These are phyloP conservation scores for Mastomys natalensis DNA, from an alignment of 2,113 vertebrate species.

Conservation along the genomic window DNA sequence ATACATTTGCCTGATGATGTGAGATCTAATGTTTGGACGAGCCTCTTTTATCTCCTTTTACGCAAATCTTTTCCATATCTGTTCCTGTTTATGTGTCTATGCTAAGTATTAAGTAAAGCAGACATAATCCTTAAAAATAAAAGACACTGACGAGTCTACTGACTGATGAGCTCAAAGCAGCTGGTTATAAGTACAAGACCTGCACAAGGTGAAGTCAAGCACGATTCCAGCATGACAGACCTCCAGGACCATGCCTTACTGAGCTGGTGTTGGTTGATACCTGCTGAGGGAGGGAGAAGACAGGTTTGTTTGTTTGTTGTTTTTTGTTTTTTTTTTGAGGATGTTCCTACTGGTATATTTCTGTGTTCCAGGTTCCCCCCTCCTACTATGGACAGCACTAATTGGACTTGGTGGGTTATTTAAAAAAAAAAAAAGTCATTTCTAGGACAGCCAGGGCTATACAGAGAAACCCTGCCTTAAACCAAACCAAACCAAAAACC, in stretches of 20 bases:
- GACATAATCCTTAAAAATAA: neutral
- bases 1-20: neutral
- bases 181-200: neutral
- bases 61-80: conserved; percentile 8
- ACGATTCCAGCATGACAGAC: neutral
- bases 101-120: conserved; percentile 26
- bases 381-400: neutral
- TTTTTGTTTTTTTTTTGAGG: no score
- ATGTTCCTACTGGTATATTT: neutral
- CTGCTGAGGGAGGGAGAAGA: neutral
- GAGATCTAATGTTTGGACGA: neutral
- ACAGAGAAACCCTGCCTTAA: neutral
- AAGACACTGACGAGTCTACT: neutral
- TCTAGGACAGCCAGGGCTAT: neutral
- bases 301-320: no score
- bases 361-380: neutral
- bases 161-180: no score
- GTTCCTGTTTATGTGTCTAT: conserved; percentile 37
- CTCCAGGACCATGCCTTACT: neutral
- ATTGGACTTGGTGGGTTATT: neutral
- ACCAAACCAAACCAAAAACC: neutral
- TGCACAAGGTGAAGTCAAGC: neutral
- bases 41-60: conserved; percentile 22
- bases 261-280: neutral
- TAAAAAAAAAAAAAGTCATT: neutral